A percentile compares a stretch with the other conserved stretches of the same genome.
These are phyloP conservation scores for Tichodroma muraria DNA, from an alignment of 2,113 vertebrate species.

Conservation along the genomic window DNA sequence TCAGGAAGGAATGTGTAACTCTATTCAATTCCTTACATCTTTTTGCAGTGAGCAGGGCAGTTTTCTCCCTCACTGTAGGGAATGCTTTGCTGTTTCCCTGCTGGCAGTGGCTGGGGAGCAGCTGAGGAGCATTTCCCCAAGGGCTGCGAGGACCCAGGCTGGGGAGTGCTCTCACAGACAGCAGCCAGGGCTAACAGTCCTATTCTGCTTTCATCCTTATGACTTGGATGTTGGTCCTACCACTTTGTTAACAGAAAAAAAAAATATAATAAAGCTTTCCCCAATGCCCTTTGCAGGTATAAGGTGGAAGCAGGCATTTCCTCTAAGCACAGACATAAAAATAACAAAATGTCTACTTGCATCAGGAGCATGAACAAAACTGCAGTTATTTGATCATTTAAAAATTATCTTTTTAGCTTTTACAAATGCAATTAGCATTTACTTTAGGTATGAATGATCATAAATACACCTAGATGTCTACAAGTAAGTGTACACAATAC, in stretches of 20 bases:
- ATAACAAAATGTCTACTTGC: not conserved
- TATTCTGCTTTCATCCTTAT: not conserved
- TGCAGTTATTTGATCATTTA: not conserved
- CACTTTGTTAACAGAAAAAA: not conserved
- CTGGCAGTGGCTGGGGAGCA: not conserved
- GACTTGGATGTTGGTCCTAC: too few species aligned
- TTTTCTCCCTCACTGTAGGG: not conserved
- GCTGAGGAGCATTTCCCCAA: rapidly evolving
- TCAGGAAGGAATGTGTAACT: not conserved
- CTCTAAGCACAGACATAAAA: not conserved
- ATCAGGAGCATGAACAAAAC: not conserved
- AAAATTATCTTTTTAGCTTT: not conserved
- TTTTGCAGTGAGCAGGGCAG: rapidly evolving
- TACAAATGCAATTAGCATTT: not conserved
- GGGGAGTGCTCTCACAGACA: rapidly evolving
- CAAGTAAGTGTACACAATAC: not conserved
- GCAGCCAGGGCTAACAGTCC: not conserved
- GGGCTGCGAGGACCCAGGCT: not conserved
- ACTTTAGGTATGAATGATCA: not conserved
- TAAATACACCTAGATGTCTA: not conserved
- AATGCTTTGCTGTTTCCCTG: not conserved
- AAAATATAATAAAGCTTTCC: not conserved
- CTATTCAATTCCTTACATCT: not conserved
- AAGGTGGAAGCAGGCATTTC: not conserved
- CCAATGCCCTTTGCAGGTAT: not conserved